Conservation (phyloP, 2,113 vertebrate genomes). For the human (Homo sapiens) region GRCh38 chr18:5375501-5376000, state of each 20-base stretch:
- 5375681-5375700: background rate
- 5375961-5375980: background rate
- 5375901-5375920: background rate
- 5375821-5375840: background rate
- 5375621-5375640: background rate
- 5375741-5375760: conserved; percentile 2
- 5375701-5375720: background rate
- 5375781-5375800: background rate
- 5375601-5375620: background rate
- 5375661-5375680: background rate
- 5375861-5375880: background rate
- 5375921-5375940: background rate
- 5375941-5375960: background rate
- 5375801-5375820: background rate
- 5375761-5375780: background rate
- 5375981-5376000: background rate
- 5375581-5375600: background rate
- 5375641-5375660: background rate
- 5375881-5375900: background rate
- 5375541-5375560: background rate
- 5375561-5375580: background rate
- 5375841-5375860: background rate
- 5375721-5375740: background rate
- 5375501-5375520: background rate
- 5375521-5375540: background rate